A percentile compares a stretch with the other conserved stretches of the same genome.
These are phyloP conservation scores for Pangasianodon gigas DNA, from an alignment of 2,113 vertebrate genomes.

Conservation along the genomic window DNA sequence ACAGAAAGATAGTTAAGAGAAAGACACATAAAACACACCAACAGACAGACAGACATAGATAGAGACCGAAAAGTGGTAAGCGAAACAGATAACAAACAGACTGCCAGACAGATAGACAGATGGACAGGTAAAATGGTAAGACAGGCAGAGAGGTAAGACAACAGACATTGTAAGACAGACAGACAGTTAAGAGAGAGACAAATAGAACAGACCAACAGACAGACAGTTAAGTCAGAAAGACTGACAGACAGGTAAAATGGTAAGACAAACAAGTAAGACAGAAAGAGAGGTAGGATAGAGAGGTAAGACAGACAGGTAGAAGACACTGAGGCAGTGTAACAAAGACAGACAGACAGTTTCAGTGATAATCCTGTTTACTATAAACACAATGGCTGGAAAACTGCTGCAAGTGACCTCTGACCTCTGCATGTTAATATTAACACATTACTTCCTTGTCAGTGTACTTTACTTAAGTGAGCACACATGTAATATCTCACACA, in stretches of 20 bases:
- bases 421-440: constrained; percentile 8
- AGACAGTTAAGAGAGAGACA: not conserved
- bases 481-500: not conserved
- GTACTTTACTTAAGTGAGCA: not conserved
- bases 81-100: not conserved
- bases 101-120: not conserved
- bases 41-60: not conserved
- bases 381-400: not conserved
- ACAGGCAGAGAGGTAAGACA: not conserved
- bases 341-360: not conserved
- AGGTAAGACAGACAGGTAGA: not conserved
- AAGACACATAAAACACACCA: not conserved
- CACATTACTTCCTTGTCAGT: not conserved
- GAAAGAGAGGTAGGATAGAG: not conserved
- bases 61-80: not conserved
- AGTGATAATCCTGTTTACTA: not conserved
- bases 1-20: not conserved
- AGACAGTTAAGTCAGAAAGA: not conserved
- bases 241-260: not conserved
- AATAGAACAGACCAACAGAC: not conserved
- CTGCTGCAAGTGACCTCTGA: not conserved
- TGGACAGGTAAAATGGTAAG: not conserved
- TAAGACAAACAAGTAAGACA: not conserved
- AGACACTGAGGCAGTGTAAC: not conserved
- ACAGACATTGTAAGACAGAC: not conserved